Evolutionary conservation across 1,140 invertebrate species (phyloP), one percentile per base, ranked within the genome.

Genomic region (Lordiphosa collinella): DNA sequence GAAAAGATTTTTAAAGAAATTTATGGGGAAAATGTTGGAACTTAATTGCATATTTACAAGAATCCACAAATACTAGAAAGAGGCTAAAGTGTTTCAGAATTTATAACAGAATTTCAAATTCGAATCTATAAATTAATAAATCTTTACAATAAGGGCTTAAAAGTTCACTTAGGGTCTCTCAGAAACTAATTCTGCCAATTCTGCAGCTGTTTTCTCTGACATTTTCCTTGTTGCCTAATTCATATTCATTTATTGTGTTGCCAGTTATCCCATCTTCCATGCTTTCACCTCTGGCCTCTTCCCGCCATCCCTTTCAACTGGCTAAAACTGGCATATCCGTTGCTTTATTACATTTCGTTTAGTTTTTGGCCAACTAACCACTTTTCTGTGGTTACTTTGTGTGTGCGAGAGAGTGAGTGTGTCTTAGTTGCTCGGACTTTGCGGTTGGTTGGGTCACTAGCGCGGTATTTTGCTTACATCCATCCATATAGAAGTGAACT

Each of bases 271-370:
- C 56, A 66, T 61, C 62, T 56, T 60, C 35, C 7, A 10, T 29
- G 11, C 35, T 5, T 41, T n/a, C 29, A 18, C 34, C 58, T 13
- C 7, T 14, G 7, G 9, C 32, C 32, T 2, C 34, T 29, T 11
- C 38, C 35, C 37, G 12, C 3, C 22, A 14, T n/a, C 34, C 9
- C 4, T 22, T 50, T 50, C 25, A 16, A n/a, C 10, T 13, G 8
- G 11, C 31, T 25, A 36, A 57, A 78, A 84, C 78, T 68, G 78
- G 78, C 72, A 84, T 82, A 82, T 82, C 67, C 78, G 78, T 78
- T 82, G 78, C 78, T 82, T 82, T 82, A 82, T 82, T 82, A 82
- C 78, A 84, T 82, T 82, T 82, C 78, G 78, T 82, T 82, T 82
- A 82, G 78, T 82, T 82, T 71, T 82, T 82, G 78, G 78, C 78